Evolutionary conservation across 2,797 vertebrate genomes (phyloP), one percentile per base, ranked within the genome.

Genomic region (Lithobates pipiens): DNA sequence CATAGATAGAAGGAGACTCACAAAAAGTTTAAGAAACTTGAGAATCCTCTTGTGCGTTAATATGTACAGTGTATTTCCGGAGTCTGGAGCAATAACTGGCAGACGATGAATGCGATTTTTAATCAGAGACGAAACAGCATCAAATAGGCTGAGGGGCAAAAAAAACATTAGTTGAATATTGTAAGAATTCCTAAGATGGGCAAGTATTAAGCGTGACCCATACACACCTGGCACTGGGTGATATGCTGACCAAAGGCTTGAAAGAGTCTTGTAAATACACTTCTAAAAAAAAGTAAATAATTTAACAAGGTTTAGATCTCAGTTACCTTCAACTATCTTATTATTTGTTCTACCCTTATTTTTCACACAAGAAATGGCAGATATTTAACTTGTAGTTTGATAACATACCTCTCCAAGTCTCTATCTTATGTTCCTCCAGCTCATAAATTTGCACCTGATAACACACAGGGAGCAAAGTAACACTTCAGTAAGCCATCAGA

Each of bases 41-140:
- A 99, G 97, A 90, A 99, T 99, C 90, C 98, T 96, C 89, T 99
- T 99, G 92, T 99, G 98, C 25, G 98, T 99, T 88, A 99, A 96
- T 87, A 99, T 99, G 89, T 99, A 99, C 81, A 99, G 94, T 0
- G 98, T 98, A 93, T 99, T 99, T 57, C 98, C 98, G 0, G 98
- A 99, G 88, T 96, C 93, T 0, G 98, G 97, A 92, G 99, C 97
- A 5, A 99, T 97, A 63, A 99, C 98, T 4, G 98, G 98, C 88
- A 99, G 91, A 42, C 98, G 97, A 91, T 99, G 98, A 93, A 99
- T 99, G 94, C 98, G 99, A 92, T 99, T 95, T 89, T 91, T 97
- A 91, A 99, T 95, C 91, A 99, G 94, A 36, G 98, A 99, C 63
- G 96, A 96, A 23, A 99, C 98, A 0, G 98, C 98, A 25, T 99